Conservation (phyloP, 2,888 invertebrate genomes). For the Luperina nickerlii region DNA sequence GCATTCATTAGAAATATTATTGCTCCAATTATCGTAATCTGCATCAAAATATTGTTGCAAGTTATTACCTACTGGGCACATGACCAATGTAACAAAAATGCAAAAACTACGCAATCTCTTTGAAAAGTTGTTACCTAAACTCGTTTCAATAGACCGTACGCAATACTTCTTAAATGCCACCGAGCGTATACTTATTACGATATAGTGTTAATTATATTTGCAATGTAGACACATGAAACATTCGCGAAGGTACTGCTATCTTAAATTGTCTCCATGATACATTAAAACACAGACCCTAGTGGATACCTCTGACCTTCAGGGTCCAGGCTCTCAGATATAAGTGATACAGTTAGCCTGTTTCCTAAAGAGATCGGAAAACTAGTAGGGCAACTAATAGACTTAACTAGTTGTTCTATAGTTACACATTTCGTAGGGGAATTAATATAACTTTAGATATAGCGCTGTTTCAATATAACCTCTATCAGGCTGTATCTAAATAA, state of each 20-base stretch:
- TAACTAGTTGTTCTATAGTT: too few relatives aligned
- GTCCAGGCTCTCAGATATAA: not conserved
- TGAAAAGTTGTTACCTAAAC: constrained; percentile 36
- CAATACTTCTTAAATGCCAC: constrained; percentile 37
- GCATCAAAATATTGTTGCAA: constrained; percentile 37
- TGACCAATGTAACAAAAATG: constrained; percentile 39
- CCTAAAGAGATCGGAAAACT: not conserved
- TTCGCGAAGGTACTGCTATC: not conserved
- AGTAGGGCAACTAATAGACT: too few relatives aligned
- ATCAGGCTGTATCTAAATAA: not conserved
- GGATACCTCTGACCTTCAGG: too few relatives aligned
- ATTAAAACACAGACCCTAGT: not conserved
- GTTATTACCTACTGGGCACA: constrained; percentile 41
- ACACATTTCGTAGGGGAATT: not conserved
- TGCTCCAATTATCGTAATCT: constrained; percentile 41
- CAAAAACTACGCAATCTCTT: constrained; percentile 38
- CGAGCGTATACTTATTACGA: constrained; percentile 3
- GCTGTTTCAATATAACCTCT: too few relatives aligned
- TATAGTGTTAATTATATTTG: constrained; percentile 23
- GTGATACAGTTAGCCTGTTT: not conserved
- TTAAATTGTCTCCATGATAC: not conserved
- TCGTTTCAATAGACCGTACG: constrained; percentile 27
- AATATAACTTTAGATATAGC: too few relatives aligned
- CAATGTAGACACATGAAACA: not conserved
- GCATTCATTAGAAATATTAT: constrained; percentile 10